phyloP scores from a whole-genome alignment of 1,140 invertebrate species.

The Conus betulinus region DNA sequence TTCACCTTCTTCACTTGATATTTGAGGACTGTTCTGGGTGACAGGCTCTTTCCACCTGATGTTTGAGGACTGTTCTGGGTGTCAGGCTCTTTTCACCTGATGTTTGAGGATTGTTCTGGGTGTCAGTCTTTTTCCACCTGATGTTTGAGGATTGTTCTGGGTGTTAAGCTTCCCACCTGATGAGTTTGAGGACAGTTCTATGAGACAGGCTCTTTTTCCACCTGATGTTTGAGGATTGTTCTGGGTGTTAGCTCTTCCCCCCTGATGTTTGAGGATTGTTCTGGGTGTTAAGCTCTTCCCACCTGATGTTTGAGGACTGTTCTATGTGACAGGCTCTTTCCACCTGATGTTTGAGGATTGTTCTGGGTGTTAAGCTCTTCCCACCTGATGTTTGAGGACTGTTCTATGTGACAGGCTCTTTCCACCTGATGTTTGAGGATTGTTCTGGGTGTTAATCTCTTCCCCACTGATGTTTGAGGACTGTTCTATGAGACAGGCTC shows the following conservation, averaged over 20 bases:
- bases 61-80: slow-evolving; percentile 74
- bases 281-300: no score
- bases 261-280: slow-evolving; percentile 62
- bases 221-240: no score
- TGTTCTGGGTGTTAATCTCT: no score
- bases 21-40: background rate
- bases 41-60: slow-evolving; percentile 79
- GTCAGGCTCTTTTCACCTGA: slow-evolving; percentile 66
- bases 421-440: slow-evolving; percentile 74
- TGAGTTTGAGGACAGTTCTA: no score
- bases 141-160: slow-evolving; percentile 80
- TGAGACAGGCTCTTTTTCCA: no score
- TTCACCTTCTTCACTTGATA: slow-evolving; percentile 61
- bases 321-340: no score
- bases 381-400: no score
- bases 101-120: slow-evolving; percentile 76
- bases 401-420: slow-evolving; percentile 73
- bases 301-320: no score
- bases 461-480: slow-evolving; percentile 78
- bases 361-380: no score
- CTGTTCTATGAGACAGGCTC: no score
- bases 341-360: no score
- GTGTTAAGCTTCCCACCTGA: no score
- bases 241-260: slow-evolving; percentile 76
- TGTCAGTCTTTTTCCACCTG: slow-evolving; percentile 62